Base-by-base conservation (phyloP, 2,888 invertebrate genomes). In the Tetramorium bicarinatum region DNA sequence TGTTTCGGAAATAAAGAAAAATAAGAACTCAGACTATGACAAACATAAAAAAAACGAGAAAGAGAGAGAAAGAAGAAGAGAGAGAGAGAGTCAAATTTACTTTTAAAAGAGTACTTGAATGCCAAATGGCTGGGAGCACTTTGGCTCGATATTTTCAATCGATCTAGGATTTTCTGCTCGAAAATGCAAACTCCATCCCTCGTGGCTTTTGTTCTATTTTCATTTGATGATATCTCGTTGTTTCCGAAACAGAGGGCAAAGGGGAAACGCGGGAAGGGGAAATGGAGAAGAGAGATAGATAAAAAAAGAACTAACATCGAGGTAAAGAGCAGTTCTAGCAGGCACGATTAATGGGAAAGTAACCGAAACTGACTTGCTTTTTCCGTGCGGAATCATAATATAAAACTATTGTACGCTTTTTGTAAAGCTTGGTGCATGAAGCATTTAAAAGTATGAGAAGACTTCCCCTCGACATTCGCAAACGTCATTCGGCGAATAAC, bases 81-180 rank as follows among this genome's bases (percentile, higher is more conserved):
- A 15, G 61, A 1, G 34, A 59, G 21, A 15, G 61, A 47, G 38
- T 21, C 49, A 66, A 61, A 34, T 56, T 71, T 79, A 59, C 25
- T 71, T 69, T 56, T 11, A 4, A 56, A 79, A 54, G 15, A 49
- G 34, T 61, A 74, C 34, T 74, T 61, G 59, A 61, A 47, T 38
- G 49, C 7, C 34, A 41, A 56, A 44, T 44, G 15, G 47, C n/a
- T 47, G 6, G 75, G 29, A n/a, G 47, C 52, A 64, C 15, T 74
- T 44, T 72, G 72, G 29, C 29, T 52, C 44, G 13, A 29, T 74
- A 38, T 59, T 62, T 49, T 49, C 62, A 49, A 62, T 75, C 62
- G 49, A 62, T 38, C 11, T 38, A 25, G 49, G 11, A 25, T 62
- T 59, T 59, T 9, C 47, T 62, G 49, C 13, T 15, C 21, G 18